Base-by-base conservation (phyloP, 2,888 invertebrate genomes). In the Lasioglossum oenotherae region DNA sequence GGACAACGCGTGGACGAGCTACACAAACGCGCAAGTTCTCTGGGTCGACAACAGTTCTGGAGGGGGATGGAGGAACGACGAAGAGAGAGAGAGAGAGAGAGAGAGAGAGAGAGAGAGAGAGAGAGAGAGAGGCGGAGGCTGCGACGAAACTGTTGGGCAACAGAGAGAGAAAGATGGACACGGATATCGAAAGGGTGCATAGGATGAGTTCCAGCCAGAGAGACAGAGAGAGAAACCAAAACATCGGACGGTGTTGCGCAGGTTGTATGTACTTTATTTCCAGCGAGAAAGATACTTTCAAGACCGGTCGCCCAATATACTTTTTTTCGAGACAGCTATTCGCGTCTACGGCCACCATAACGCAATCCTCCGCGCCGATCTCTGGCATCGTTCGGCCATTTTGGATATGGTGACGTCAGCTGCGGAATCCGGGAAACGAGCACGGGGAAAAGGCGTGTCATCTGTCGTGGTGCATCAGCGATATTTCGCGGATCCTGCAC, bases 321-420 rank as follows among this genome's bases (percentile, higher is more conserved):
- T 84, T 83, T 77, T 69, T 85, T 80, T 80, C 81, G 38, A 60
- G 72, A n/a, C 31, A 27, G 79, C 79, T 90, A 91, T 88, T 91
- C 88, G 81, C 80, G 83, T 69, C 23, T 86, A 85, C 77, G 67
- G 57, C 69, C 80, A 74, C 81, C 88, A 91, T 89, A 88, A 90
- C 82, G 83, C 82, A 2, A n/a, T 2, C 41, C 71, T n/a, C 41
- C 81, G 74, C 64, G 53, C 80, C 75, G 81, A 78, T 78, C 82
- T 72, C 74, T 46, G 82, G 81, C 86, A 73, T 80, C 78, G 73
- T 41, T 49, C 90, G 44, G 84, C 88, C 90, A 91, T 91, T 86
- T 91, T 88, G 84, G 75, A 67, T 71, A 53, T 27, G 44, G 71
- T 87, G 88, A 88, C 87, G 84, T 85, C 86, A 80, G 73, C 78